These are phyloP conservation scores for Gyrodactylus bullatarudis DNA, from an alignment of 1,140 invertebrate species.

Conservation along the genomic window DNA sequence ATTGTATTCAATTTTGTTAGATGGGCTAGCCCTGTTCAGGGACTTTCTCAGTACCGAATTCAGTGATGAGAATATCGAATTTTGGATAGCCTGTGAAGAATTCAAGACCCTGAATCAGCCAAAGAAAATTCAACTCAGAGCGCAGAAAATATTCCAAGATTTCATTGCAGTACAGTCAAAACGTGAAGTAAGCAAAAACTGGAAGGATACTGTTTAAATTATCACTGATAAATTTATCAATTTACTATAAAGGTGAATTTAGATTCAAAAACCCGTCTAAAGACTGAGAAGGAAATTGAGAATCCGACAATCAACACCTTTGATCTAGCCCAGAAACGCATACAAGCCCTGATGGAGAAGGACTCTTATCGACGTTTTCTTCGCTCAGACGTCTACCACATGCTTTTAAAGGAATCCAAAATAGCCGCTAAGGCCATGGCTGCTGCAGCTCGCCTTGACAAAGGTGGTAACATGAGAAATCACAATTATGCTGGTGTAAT, in stretches of 20 bases:
- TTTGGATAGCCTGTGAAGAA: conserved; percentile 30
- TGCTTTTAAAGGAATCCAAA: not conserved
- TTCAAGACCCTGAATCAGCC: conserved; percentile 19
- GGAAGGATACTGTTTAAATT: not conserved
- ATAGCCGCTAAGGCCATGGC: not conserved
- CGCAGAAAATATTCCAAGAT: conserved; percentile 26
- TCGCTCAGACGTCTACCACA: conserved; percentile 23
- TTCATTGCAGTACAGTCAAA: conserved; percentile 26
- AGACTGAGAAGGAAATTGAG: conserved; percentile 17
- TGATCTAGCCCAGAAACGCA: conserved; percentile 25
- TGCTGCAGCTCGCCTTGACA: not conserved
- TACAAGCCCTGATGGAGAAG: conserved; percentile 27
- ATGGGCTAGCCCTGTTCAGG: conserved; percentile 25
- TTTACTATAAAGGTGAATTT: conserved; percentile 23
- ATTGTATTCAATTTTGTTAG: too few relatives aligned
- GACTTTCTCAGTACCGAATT: conserved; percentile 27
- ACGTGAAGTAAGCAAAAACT: conserved; percentile 20
- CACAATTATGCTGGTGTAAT: not conserved
- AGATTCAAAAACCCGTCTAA: conserved; percentile 23
- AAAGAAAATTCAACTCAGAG: conserved; percentile 21
- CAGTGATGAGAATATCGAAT: conserved; percentile 30
- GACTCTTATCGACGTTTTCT: conserved; percentile 27
- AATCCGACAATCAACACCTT: conserved; percentile 18
- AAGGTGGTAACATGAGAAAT: not conserved
- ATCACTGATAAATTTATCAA: not conserved